Base-by-base conservation (phyloP, 2,113 vertebrate species). In the Cyanistes caeruleus region DNA sequence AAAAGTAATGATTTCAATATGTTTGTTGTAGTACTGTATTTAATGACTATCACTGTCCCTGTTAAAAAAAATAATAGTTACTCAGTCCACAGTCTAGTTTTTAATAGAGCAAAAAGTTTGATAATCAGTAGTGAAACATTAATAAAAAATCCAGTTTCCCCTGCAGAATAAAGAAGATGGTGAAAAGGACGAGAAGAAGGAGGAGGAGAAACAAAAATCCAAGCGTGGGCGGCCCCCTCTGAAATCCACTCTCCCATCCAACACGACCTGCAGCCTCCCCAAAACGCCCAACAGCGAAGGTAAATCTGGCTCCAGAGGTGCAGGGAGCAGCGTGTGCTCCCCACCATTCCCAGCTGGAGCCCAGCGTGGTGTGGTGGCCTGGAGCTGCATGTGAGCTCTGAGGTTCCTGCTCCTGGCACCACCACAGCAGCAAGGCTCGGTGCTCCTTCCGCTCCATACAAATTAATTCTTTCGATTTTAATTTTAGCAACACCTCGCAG, bases 171-270 rank as follows among this genome's bases (percentile, higher is more conserved):
- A 99, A 98, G 99, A 99, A n/a, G 98, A 99, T 9, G 84, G 89
- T 81, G 98, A 98, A 88, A 98, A 98, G 85, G 98, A 98, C 1
- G 98, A 99, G 91, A 98, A 99, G 84, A 98, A 98, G 70, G 98
- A 99, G 5, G 99, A 99, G 20, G 98, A 99, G 35, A 98, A 98
- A 53, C 98, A 98, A 56, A 98, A 98, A 95, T 97, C 98, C 24
- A 99, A 99, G 92, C 98, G 99, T 31, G 99, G 99, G 19, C 99
- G 99, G 44, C 99, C 99, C 62, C 99, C 98, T 85, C 98, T 98
- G 95, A 99, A 99, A 92, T 98, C 98, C n/a, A 96, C 98, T 5
- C 98, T 99, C 48, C 98, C 98, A 11, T 95, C 98, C 41, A 98
- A 98, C 76, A 92, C 98, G 1, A 97, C 98, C 0, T 98, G 98